Base-by-base conservation (phyloP, 2,888 invertebrate genomes). In the Notocelia uddmanniana region DNA sequence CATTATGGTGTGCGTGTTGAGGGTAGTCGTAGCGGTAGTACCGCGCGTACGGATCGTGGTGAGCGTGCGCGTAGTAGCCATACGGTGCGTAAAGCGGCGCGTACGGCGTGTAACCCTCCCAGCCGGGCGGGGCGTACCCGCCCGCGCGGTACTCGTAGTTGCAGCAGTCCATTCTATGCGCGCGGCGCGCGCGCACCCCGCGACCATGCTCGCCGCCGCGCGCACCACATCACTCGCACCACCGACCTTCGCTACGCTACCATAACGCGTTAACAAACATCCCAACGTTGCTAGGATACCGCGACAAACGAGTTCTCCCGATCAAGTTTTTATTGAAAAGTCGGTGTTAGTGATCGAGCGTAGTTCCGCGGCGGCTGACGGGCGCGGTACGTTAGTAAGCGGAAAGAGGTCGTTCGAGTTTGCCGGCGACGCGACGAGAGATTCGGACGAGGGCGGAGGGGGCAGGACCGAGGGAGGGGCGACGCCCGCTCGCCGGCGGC, bases 401-500 rank as follows among this genome's bases (percentile, higher is more conserved):
- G 90, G 88, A 91, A 91, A 89, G 93, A 91, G 93, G 91, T 90
- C 92, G 92, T 87, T 91, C 89, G 90, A 91, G 92, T 92, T 92
- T 92, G 93, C 90, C 91, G 93, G 90, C 90, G 86, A 85, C 85
- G 84, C 69, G 64, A 64, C 83, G 87, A 87, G 88, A 87, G 88
- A 89, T 85, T 77, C 75, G 81, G 81, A 84, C 80, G 83, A 72
- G 76, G 78, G 76, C 63, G 70, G 81, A 81, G 81, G 75, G 81
- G 81, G 74, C 74, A 80, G 72, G 83, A 87, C 83, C 85, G 81
- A 80, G 86, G 81, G 85, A 79, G 85, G 86, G 84, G 85, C 83
- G 88, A 87, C 88, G 90, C 89, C 89, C 88, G 90, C 91, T 88
- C 89, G 88, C 86, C 88, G 87, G 87, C 87, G 86, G 84, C 91